Percentiles rank a stretch among this genome's conserved stretches.
Evolutionary conservation across 2,113 vertebrate genomes (phyloP).

Genomic region (Asarcornis scutulata): DNA sequence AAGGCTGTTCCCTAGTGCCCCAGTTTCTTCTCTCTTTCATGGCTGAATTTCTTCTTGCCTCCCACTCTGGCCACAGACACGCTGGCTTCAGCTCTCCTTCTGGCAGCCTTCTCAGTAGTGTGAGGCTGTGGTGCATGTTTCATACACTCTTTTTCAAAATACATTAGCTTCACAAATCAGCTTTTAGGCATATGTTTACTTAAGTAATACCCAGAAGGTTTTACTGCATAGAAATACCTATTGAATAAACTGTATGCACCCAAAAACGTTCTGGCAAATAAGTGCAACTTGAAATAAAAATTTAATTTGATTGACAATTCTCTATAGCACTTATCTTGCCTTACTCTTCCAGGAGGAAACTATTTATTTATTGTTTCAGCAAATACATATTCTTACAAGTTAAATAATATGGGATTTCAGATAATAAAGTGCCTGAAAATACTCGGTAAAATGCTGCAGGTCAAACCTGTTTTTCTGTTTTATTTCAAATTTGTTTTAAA

Average conservation of each 20-base stretch:
- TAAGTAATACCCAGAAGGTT: neutral
- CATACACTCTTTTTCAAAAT: neutral
- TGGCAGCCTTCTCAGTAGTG: fast-evolving
- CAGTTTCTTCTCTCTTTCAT: fast-evolving
- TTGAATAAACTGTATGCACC: neutral
- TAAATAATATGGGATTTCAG: neutral
- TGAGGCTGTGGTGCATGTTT: fast-evolving
- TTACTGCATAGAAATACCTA: neutral
- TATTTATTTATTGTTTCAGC: neutral
- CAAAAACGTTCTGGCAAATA: neutral
- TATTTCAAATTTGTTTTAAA: neutral
- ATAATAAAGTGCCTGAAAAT: neutral
- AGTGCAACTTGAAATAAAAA: neutral
- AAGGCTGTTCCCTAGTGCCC: fast-evolving
- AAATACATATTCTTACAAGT: neutral
- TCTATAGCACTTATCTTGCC: neutral
- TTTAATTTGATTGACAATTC: neutral
- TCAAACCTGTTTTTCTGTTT: neutral
- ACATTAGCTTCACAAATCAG: neutral
- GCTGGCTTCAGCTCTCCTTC: neutral
- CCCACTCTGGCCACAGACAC: too few relatives aligned
- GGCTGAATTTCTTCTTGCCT: too few relatives aligned
- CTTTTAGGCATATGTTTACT: neutral
- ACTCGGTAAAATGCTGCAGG: neutral
- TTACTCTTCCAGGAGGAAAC: neutral